A percentile compares a stretch with the other conserved stretches of the same genome.
Evolutionary conservation across 2,113 vertebrate species (phyloP).

Genomic region (Antechinus stuartii): DNA sequence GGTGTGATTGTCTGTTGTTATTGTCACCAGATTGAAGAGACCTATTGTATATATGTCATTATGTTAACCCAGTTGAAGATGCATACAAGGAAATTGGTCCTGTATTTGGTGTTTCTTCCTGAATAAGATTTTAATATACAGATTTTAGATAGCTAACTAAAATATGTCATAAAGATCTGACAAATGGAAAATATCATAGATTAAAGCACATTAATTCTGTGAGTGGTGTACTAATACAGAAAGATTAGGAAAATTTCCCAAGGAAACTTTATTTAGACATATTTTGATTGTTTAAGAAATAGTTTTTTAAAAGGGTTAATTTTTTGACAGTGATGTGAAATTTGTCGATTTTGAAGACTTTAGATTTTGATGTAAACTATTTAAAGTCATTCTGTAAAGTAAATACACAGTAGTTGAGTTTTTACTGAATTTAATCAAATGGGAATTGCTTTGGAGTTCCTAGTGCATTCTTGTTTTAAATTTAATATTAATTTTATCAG

Average conservation of each 20-base stretch:
- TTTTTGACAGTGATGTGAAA: slow-evolving; percentile 22
- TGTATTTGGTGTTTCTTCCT: background rate
- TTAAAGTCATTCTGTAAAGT: background rate
- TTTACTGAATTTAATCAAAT: background rate
- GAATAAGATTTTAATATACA: background rate
- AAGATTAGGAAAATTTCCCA: background rate
- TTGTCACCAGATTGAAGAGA: background rate
- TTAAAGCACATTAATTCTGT: slow-evolving; percentile 13
- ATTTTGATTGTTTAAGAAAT: slow-evolving; percentile 42
- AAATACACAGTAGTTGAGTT: background rate
- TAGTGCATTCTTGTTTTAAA: background rate
- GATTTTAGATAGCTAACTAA: background rate
- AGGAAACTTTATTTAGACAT: slow-evolving; percentile 34
- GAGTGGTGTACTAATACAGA: background rate
- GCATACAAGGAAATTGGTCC: background rate
- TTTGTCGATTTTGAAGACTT: slow-evolving; percentile 27
- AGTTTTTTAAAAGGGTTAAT: slow-evolving; percentile 29
- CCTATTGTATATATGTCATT: slow-evolving; percentile 7
- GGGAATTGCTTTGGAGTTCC: background rate
- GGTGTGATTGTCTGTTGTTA: background rate
- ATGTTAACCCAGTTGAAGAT: slow-evolving; percentile 1
- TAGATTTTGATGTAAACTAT: slow-evolving; percentile 30
- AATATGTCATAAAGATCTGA: slow-evolving; percentile 1
- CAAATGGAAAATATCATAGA: background rate
- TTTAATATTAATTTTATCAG: slow-evolving; percentile 52